Base-by-base conservation (phyloP, 1,140 invertebrate genomes). In the Lordiphosa mommai region DNA sequence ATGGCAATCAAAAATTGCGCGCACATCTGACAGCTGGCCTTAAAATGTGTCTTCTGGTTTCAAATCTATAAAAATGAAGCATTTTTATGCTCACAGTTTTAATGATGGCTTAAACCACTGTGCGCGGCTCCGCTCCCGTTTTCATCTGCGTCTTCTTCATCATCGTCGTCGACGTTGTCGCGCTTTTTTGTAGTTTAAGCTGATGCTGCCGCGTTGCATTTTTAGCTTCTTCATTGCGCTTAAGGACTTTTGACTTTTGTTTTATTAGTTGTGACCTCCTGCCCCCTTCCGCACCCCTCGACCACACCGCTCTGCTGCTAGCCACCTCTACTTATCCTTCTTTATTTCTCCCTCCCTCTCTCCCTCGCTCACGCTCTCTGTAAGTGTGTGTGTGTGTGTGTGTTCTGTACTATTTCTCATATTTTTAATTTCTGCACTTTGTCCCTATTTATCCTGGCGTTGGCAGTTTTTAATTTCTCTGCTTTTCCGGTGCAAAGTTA, bases 221-320 rank as follows among this genome's bases (percentile, higher is more conserved):
- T 82, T 82, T 82, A 82, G 76, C 76, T 82, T 82, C 76, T 82
- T 82, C 76, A 82, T 82, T 82, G 76, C 80, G 82, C 82, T 86
- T 86, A 86, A 86, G 82, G 82, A 86, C 82, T 86, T 86, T 86
- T 86, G 74, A 86, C 80, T 86, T 86, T 86, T 86, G 82, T 86
- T 86, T 86, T 86, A 86, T 86, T 86, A 86, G 82, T 86, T 79
- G 73, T 86, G 80, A 76, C 53, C 64, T 57, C 41, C 38, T 30
- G 44, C 33, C 23, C 33, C 43, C 8, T 1, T 9, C 13, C 29
- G 14, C 30, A 1, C 50, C 53, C 44, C 17, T 6, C 16, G 30
- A 1, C 9, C 36, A 7, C 12, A 43, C 27, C 29, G 30, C 30
- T 17, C 30, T 7, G 9, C 17, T 46, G 12, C n/a, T n/a, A 5